These are phyloP conservation scores for Kradibia gibbosae DNA, from an alignment of 1,140 invertebrate genomes.

Conservation along the genomic window DNA sequence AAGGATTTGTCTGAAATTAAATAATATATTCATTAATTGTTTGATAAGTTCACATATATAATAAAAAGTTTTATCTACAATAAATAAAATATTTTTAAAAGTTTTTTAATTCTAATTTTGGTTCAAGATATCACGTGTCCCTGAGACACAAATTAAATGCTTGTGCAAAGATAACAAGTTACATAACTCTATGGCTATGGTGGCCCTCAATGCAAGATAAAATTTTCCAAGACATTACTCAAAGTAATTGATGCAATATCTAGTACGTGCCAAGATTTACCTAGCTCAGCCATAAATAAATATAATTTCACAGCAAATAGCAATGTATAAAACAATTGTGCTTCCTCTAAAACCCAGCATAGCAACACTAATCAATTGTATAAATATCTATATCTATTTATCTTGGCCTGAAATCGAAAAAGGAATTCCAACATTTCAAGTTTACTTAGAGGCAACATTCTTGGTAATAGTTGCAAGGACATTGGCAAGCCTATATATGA, in stretches of 20 bases:
- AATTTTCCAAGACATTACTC: constrained; percentile 49
- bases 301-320: constrained; percentile 43
- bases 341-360: constrained; percentile 43
- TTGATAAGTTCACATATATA: constrained; percentile 18
- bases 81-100: constrained; percentile 33
- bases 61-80: neutral
- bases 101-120: constrained; percentile 47
- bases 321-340: constrained; percentile 35
- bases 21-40: constrained; percentile 26
- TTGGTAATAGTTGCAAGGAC: constrained; percentile 51
- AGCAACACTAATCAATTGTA: constrained; percentile 47
- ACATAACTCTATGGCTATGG: constrained; percentile 67
- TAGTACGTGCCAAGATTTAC: constrained; percentile 45
- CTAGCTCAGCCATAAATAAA: constrained; percentile 47
- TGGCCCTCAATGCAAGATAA: constrained; percentile 57
- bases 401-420: constrained; percentile 51
- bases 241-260: constrained; percentile 45
- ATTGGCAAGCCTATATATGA: constrained; percentile 40
- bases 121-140: constrained; percentile 48
- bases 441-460: constrained; percentile 39
- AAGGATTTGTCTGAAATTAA: constrained; percentile 82
- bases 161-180: constrained; percentile 58
- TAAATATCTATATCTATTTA: constrained; percentile 52
- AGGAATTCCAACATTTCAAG: constrained; percentile 51
- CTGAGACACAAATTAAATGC: constrained; percentile 45